Percentiles rank a stretch among this genome's conserved stretches.
Evolutionary conservation across 2,113 vertebrate genomes (phyloP).

Genomic region (Ancistrus triradiatus): DNA sequence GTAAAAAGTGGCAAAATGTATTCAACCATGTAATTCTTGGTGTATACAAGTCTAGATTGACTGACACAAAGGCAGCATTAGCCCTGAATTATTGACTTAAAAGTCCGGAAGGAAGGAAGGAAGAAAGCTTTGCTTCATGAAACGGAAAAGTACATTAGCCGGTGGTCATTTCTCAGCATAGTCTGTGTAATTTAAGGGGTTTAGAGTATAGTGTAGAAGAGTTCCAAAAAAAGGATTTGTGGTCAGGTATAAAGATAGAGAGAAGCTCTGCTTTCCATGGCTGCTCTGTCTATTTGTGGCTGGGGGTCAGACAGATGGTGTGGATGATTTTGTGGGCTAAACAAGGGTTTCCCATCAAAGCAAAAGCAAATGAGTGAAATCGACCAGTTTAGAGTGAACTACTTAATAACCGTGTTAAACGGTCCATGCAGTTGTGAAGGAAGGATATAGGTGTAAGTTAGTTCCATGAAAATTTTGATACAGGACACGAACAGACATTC

Average conservation of each 20-base stretch:
- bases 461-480: too few relatives aligned
- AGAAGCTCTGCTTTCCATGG: constrained; percentile 26
- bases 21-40: too few relatives aligned
- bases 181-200: constrained; percentile 19
- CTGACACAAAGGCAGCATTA: too few relatives aligned
- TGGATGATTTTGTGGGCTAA: constrained; percentile 12
- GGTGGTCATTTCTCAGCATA: constrained; percentile 12
- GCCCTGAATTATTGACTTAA: neutral
- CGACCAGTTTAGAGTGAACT: neutral
- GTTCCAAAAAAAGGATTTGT: constrained; percentile 35
- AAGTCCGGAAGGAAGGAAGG: constrained; percentile 5
- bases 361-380: constrained; percentile 1
- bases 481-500: too few relatives aligned
- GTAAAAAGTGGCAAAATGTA: too few relatives aligned
- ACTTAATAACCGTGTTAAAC: neutral
- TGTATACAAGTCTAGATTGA: too few relatives aligned
- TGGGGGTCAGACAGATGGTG: constrained; percentile 39
- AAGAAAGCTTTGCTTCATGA: constrained; percentile 1
- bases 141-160: constrained; percentile 28
- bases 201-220: constrained; percentile 28
- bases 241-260: constrained; percentile 33
- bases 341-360: constrained; percentile 6
- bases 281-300: constrained; percentile 43
- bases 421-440: neutral
- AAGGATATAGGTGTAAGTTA: too few relatives aligned